Base-by-base conservation (phyloP, 2,797 vertebrate genomes). In the Clarias platycephalus region DNA sequence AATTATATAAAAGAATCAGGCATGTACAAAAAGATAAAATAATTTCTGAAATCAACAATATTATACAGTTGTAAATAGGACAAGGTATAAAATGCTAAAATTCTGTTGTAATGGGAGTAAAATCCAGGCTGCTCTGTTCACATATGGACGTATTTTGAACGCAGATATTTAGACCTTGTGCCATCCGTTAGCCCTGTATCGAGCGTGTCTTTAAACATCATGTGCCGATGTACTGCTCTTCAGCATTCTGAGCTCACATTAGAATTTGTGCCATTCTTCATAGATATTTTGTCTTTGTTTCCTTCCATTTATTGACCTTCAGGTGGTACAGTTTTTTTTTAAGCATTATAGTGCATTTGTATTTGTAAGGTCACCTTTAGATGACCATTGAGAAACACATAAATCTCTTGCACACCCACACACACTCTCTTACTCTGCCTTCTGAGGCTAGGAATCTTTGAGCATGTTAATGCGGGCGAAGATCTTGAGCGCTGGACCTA, bases 401-500 rank as follows among this genome's bases (percentile, higher is more conserved):
- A 72, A 71, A 37, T 37, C 60, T 66, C 53, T 72, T 57, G 37
- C 64, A 66, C 62, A 31, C 28, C 49, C 83, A 85, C 67, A 71
- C 62, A 83, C 63, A 66, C n/a, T 87, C 83, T 74, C 76, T 67
- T 68, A 37, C 67, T 28, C 12, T 6, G 60, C 34, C 26, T 88
- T 71, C 87, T 90, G 78, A 75, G 87, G 94, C 95, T 97, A 99
- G 37, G 97, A 97, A 93, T 98, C 98, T 93, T 97, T 99, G 49
- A 99, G 96, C 97, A 97, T 97, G 92, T 95, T 98, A 94, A 99
- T 99, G 74, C 96, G 97, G 3, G 97, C 97, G 0, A 97, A 99
- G 93, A 99, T 98, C 94, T 99, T 99, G 83, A 99, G 96, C 0
- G 98, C 97, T 0, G 98, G 98, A 75, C 98, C 98, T 90, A 99